Evolutionary conservation across 2,113 vertebrate genomes (phyloP), one percentile per base, ranked within the genome.

Genomic region (Callionymus lyra): DNA sequence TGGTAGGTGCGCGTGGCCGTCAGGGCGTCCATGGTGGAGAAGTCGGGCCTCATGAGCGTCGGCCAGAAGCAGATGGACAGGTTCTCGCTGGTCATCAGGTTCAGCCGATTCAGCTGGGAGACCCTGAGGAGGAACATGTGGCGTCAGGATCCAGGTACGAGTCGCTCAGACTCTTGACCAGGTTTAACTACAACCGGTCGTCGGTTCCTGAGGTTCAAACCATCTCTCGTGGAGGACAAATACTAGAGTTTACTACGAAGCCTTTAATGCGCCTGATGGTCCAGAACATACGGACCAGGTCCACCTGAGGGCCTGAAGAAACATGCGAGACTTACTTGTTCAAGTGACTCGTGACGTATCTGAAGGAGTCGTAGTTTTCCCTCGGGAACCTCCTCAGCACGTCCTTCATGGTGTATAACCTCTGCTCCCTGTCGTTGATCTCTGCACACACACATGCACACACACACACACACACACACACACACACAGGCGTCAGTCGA

Each of bases 11-110:
- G 86, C 0, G 92, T 93, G 70, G 91, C 91, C 0, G 93, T 95
- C 68, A 97, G 87, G 0, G 93, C 93, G 0, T 95, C 93, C 92
- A 95, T 94, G 13, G 92, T 93, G 81, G 89, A 86, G 82, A 97
- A 95, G 65, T 91, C 93, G 0, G 93, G 93, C 10, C 92, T 59
- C 92, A 95, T 95, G 53, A 97, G 48, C 0, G 93, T 97, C 36
- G 93, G 93, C 92, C 93, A 97, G 82, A 97, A 97, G 76, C 93
- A 97, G 81, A 97, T 97, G 72, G 93, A 95, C 50, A 97, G 79
- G 82, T 95, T 95, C 65, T 97, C 93, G 1, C 93, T 95, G 34
- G 92, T 97, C 93, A 97, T 97, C 74, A 97, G 84, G 69, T 95
- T 97, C 55, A 88, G 38, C 32, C 88, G 84, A 80, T 79, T 88